Evolutionary conservation across 2,888 invertebrate species (phyloP), one percentile per base, ranked within the genome.

Genomic region (Tillus elongatus): DNA sequence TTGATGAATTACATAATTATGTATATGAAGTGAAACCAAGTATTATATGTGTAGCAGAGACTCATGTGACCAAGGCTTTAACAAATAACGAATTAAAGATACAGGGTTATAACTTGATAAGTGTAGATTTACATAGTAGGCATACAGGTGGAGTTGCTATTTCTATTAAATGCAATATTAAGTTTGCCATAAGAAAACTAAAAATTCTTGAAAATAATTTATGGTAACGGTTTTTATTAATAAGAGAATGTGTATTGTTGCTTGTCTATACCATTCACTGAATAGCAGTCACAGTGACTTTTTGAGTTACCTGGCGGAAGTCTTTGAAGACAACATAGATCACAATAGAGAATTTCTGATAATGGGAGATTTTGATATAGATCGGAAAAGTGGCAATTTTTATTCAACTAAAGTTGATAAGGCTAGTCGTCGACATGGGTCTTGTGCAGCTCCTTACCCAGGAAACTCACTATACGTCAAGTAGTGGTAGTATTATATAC

Each of bases 281-380:
- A 29, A 29, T 29, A 10, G 9, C 10, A 9, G 9, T 29, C 9
- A 8, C 6, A 8, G 8, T 6, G 11, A 29, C 4, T 29, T 29
- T 29, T 11, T 29, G 11, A 10, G 11, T 6, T 29, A 9, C 10
- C 10, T 29, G 8, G 11, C 4, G 10, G 30, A 29, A 11, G 11
- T 9, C 4, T 29, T 29, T 6, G 11, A 10, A 6, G 30, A 29
- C 6, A n/a, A n/a, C n/a, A n/a, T n/a, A n/a, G n/a, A n/a, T n/a
- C 30, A 29, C 4, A 29, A 29, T 8, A 6, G 11, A 11, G 10
- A 11, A 29, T 8, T 10, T 8, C 6, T 9, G 6, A 8, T 29
- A 9, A 9, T 29, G 30, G 30, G 30, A 9, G 11, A 29, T 10
- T 10, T 29, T 6, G 10, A 29, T 29, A 29, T 29, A 8, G 30